Conservation (phyloP, 2,888 invertebrate species). For the Quadroppia sp. region DNA sequence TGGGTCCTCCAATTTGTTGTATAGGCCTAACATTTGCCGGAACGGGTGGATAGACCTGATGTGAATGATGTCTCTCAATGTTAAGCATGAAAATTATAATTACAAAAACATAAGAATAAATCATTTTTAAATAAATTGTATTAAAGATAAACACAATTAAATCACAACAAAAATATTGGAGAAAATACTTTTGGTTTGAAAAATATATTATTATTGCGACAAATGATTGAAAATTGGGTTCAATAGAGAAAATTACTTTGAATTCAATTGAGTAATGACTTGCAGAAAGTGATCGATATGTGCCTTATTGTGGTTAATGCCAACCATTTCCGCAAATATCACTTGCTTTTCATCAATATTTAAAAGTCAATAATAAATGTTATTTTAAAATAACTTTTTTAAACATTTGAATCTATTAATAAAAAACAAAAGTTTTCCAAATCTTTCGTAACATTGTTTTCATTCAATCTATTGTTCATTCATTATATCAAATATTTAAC, state of each 20-base stretch:
- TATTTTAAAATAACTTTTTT: not conserved
- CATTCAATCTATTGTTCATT: too few relatives aligned
- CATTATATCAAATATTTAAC: too few relatives aligned
- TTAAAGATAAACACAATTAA: not conserved
- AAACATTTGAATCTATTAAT: not conserved
- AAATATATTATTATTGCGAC: too few relatives aligned
- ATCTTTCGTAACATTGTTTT: too few relatives aligned
- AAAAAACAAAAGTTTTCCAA: too few relatives aligned
- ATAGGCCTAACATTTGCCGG: conserved; percentile 18
- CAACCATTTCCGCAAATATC: conserved; percentile 29
- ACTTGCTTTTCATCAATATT: not conserved
- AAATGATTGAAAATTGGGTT: not conserved
- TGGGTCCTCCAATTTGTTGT: not conserved
- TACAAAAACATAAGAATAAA: not conserved
- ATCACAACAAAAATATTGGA: not conserved
- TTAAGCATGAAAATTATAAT: not conserved
- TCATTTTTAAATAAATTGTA: not conserved
- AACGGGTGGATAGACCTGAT: conserved; percentile 18
- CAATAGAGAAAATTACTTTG: not conserved
- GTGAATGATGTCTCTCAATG: not conserved
- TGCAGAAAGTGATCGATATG: conserved; percentile 25
- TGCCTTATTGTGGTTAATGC: conserved; percentile 9
- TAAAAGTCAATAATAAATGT: not conserved
- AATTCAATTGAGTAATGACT: conserved; percentile 16
- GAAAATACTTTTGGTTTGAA: too few relatives aligned